Evolutionary conservation across 2,888 invertebrate species (phyloP).

Genomic region (Papilio demoleus): DNA sequence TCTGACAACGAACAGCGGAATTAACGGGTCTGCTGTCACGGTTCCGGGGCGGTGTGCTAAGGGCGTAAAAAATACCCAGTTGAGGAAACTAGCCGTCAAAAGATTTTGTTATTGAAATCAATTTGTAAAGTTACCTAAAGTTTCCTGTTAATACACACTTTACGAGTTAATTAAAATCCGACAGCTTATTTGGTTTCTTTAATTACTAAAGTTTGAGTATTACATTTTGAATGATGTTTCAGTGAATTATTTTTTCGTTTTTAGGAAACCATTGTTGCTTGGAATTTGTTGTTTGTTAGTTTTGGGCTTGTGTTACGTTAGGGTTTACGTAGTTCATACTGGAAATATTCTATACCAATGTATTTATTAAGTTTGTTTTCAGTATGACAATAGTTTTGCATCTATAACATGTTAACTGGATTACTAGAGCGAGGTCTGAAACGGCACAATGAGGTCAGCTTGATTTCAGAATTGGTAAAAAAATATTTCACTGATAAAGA

Average conservation of each 20-base stretch:
- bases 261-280: too few species aligned
- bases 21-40: too few species aligned
- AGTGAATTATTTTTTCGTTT: background rate
- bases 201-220: background rate
- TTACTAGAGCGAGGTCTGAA: conserved; percentile 14
- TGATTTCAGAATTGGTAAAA: background rate
- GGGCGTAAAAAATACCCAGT: background rate
- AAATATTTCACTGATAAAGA: background rate
- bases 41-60: too few species aligned
- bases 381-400: background rate
- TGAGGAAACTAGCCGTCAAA: background rate
- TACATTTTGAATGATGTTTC: background rate
- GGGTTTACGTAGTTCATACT: too few species aligned
- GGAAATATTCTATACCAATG: background rate
- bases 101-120: background rate
- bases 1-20: too few species aligned
- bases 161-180: background rate
- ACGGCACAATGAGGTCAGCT: conserved; percentile 15
- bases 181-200: conserved; percentile 5
- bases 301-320: too few species aligned
- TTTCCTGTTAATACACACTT: background rate
- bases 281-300: too few species aligned
- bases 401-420: conserved; percentile 26
- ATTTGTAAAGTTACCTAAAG: background rate
- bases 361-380: conserved; percentile 9